A percentile compares a stretch with the other conserved stretches of the same genome.
phyloP scores from a whole-genome alignment of 2,797 vertebrate genomes.

The Siniperca undulata region DNA sequence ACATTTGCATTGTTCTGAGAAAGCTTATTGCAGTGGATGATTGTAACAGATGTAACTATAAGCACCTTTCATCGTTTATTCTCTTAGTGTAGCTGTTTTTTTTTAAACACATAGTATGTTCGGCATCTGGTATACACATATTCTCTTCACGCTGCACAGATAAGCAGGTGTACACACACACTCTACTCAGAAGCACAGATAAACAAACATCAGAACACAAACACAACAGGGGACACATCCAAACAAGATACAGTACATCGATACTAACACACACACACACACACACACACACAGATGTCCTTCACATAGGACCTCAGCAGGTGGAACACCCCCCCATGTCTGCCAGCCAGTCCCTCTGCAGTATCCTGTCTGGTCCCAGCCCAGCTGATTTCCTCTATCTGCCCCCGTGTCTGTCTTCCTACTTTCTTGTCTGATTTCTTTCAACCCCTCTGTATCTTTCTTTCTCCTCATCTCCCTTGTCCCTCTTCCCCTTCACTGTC shows the following conservation, averaged over 20 bases:
- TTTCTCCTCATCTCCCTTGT: conserved; percentile 34
- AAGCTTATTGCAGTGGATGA: conserved; percentile 9
- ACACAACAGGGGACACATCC: conserved; percentile 45
- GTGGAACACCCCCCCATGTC: conserved; percentile 47
- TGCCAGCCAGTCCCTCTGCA: conserved; percentile 45
- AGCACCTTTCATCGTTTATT: conserved; percentile 41
- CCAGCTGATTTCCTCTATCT: conserved; percentile 65
- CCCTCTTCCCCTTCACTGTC: conserved; percentile 12
- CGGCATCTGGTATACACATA: conserved; percentile 45
- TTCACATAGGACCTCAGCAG: conserved; percentile 71
- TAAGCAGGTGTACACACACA: conserved; percentile 7
- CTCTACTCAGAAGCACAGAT: conserved; percentile 42
- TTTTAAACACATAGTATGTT: conserved; percentile 22
- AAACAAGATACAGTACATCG: conserved; percentile 57
- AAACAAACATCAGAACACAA: conserved; percentile 64
- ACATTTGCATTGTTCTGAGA: neutral
- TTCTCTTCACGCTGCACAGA: conserved; percentile 48
- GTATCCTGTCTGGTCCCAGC: conserved; percentile 60
- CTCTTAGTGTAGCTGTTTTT: neutral
- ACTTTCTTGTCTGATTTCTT: conserved; percentile 55
- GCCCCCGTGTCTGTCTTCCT: conserved; percentile 43
- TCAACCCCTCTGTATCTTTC: conserved; percentile 44
- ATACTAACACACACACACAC: conserved; percentile 22
- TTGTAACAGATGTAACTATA: conserved; percentile 24
- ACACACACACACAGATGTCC: conserved; percentile 45